These are phyloP conservation scores for Cyaniris semiargus DNA, from an alignment of 2,888 invertebrate species.

Conservation along the genomic window DNA sequence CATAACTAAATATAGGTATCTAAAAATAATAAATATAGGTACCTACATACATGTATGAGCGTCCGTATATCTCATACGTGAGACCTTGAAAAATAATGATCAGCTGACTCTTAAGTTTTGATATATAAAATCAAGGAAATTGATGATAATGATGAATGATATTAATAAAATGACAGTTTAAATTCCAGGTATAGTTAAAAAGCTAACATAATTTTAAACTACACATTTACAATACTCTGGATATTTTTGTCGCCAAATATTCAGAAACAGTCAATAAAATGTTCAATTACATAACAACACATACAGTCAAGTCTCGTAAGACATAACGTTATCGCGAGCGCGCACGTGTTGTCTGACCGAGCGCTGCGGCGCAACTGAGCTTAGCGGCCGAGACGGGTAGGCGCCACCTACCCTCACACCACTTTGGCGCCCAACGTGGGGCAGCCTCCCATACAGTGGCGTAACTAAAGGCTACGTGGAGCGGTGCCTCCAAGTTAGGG, in stretches of 20 bases:
- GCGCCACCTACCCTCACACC: constrained; percentile 42
- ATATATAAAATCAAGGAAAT: background rate
- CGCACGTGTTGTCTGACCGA: constrained; percentile 57
- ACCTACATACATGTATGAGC: background rate
- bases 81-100: background rate
- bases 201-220: background rate
- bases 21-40: too few relatives aligned
- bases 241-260: background rate
- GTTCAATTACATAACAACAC: constrained; percentile 59
- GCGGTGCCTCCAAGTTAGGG: background rate
- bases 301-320: constrained; percentile 65
- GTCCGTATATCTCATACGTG: background rate
- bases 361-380: constrained; percentile 72
- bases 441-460: constrained; percentile 1
- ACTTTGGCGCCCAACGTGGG: constrained; percentile 65
- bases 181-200: background rate
- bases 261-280: background rate
- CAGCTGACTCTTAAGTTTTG: background rate
- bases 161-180: background rate
- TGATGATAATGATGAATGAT: background rate
- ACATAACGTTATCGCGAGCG: constrained; percentile 56
- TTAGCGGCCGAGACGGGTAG: constrained; percentile 49
- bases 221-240: background rate
- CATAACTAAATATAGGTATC: background rate
- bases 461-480: background rate